A percentile compares a stretch with the other conserved stretches of the same genome.
These are phyloP conservation scores for Agrypnus murinus DNA, from an alignment of 2,888 invertebrate genomes.

Conservation along the genomic window DNA sequence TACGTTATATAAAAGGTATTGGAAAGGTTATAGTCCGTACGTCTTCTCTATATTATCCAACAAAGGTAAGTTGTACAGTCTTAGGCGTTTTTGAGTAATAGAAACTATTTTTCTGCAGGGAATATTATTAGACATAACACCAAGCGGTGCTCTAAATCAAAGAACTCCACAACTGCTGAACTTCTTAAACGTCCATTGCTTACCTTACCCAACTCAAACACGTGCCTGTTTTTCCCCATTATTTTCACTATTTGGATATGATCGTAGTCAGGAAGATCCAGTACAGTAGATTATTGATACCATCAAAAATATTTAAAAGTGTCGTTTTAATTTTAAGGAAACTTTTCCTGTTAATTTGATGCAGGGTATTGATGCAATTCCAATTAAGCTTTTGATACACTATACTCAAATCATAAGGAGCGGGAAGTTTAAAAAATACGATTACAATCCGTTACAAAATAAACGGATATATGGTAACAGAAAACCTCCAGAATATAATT, in stretches of 20 bases:
- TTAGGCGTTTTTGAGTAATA: too few species aligned
- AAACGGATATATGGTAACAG: conserved; percentile 71
- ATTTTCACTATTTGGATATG: conserved; percentile 46
- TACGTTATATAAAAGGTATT: too few species aligned
- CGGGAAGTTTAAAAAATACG: conserved; percentile 74
- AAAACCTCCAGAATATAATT: conserved; percentile 75
- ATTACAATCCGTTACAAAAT: conserved; percentile 72
- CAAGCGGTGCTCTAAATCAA: too few species aligned
- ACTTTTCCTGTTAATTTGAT: conserved; percentile 66
- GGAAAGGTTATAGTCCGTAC: too few species aligned
- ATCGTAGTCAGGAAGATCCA: conserved; percentile 53
- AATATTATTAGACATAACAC: too few species aligned
- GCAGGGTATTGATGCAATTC: conserved; percentile 66
- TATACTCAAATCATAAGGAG: conserved; percentile 62
- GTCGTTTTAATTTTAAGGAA: conserved; percentile 61
- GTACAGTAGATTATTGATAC: conserved; percentile 38
- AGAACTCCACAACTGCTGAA: too few species aligned
- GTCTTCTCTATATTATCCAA: too few species aligned
- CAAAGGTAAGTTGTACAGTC: too few species aligned
- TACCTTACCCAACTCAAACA: conserved; percentile 52
- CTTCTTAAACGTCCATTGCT: conserved; percentile 36
- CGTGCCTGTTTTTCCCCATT: conserved; percentile 47
- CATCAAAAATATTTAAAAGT: too few species aligned
- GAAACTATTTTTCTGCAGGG: too few species aligned
- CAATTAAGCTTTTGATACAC: conserved; percentile 65